phyloP scores from a whole-genome alignment of 2,113 vertebrate species.

The Entomyzon cyanotis region DNA sequence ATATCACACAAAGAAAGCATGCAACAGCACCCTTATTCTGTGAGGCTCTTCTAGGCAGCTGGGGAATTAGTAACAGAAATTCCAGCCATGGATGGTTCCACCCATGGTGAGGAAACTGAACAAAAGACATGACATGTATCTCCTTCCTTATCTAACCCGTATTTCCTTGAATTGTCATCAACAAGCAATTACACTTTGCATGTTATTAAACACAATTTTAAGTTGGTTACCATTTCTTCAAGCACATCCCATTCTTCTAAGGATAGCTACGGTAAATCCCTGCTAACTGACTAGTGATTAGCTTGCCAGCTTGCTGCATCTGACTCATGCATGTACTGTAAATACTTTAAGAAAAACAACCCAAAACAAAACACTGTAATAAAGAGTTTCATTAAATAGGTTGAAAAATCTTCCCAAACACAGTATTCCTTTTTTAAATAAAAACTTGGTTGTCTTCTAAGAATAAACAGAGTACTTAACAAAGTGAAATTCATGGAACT shows the following conservation, averaged over 20 bases:
- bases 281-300: neutral
- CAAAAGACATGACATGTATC: constrained; percentile 55
- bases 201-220: constrained; percentile 17
- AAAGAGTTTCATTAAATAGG: neutral
- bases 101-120: constrained; percentile 53
- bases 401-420: neutral
- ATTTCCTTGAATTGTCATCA: constrained; percentile 59
- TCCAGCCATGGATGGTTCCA: constrained; percentile 47
- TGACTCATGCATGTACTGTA: neutral
- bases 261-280: neutral
- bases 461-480: neutral
- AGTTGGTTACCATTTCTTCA: neutral
- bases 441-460: neutral
- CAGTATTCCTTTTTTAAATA: neutral
- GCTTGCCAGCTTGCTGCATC: neutral
- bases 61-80: constrained; percentile 26
- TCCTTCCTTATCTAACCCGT: constrained; percentile 24
- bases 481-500: neutral
- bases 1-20: neutral
- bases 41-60: neutral
- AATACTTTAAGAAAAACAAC: neutral
- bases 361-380: neutral
- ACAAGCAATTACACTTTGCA: neutral
- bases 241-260: neutral
- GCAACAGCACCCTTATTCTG: neutral